Evolutionary conservation across 2,888 invertebrate species (phyloP), one percentile per base, ranked within the genome.

Genomic region (Pollenia amentaria): DNA sequence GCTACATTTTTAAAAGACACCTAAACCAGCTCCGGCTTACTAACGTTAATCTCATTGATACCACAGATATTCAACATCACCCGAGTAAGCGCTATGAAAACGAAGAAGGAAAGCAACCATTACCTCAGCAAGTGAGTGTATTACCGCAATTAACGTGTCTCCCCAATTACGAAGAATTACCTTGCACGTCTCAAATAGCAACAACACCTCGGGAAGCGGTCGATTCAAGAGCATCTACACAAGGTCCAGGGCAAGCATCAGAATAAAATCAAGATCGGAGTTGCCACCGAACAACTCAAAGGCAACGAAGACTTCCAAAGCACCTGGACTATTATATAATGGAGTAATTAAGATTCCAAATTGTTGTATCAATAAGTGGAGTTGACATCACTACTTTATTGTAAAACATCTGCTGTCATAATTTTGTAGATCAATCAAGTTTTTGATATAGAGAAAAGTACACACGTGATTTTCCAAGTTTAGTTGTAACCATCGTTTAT

Each of bases 291-390:
- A 0, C 65, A 18, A 18, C 16, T 16, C 44, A 42, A 21, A 65
- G 65, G 18, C 21, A 9, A 21, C 65, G 21, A 12, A 65, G 42
- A 21, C 29, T 18, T 42, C 48, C 21, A 46, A 16, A 48, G 46
- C 42, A 46, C 21, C 18, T 46, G 46, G 46, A 65, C 18, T 21
- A 65, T 42, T 65, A 44, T 46, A 16, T 46, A 46, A 42, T 38
- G 42, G 62, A 42, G 42, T 64, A 42, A 42, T 44, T n/a, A n/a
- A n/a, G 16, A 16, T 16, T 1, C 42, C 14, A 64, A 64, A n/a
- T n/a, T n/a, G 42, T 48, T 18, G 44, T 65, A 65, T 65, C 3
- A 40, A 57, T n/a, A n/a, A n/a, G n/a, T n/a, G n/a, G n/a, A n/a
- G n/a, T n/a, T n/a, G n/a, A n/a, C n/a, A n/a, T n/a, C n/a, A n/a